Conservation (phyloP, 37 sponge, comb jelly and placozoan genomes). For the Beroe ovata region DNA sequence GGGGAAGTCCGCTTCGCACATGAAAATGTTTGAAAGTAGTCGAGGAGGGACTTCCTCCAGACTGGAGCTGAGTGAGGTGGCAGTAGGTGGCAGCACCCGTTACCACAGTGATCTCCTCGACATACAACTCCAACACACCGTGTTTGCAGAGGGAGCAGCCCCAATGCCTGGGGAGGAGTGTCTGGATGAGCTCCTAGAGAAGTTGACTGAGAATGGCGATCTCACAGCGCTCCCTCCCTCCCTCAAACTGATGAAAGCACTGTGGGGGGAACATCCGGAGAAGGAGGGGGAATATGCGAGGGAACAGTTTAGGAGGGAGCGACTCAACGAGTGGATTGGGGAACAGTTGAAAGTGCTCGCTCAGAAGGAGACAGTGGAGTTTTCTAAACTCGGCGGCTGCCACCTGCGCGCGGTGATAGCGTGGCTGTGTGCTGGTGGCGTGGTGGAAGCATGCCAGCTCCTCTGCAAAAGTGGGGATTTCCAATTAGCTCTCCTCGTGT, state of each 20-base stretch:
- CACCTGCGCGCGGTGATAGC: conserved; percentile 37
- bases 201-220: conserved; percentile 1
- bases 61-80: neutral
- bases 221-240: conserved; percentile 2
- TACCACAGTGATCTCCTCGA: conserved; percentile 36
- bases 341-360: conserved; percentile 22
- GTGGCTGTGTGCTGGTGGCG: conserved; percentile 41
- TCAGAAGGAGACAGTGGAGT: conserved; percentile 24
- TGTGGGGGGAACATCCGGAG: conserved; percentile 21
- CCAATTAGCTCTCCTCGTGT: conserved; percentile 55
- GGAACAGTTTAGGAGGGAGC: neutral
- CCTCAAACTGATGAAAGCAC: conserved; percentile 22
- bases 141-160: neutral
- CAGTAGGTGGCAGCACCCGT: neutral
- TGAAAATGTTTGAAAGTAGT: conserved; percentile 24
- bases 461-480: conserved; percentile 40
- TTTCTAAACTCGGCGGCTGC: conserved; percentile 20
- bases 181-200: conserved; percentile 19
- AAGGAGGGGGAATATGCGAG: conserved; percentile 1
- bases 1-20: neutral
- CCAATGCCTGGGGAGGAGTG: neutral
- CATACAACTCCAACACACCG: conserved; percentile 20
- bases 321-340: neutral
- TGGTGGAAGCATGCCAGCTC: conserved; percentile 25
- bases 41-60: neutral